These are phyloP conservation scores for Sebastes alutus DNA, from an alignment of 2,797 vertebrate species.

Conservation along the genomic window DNA sequence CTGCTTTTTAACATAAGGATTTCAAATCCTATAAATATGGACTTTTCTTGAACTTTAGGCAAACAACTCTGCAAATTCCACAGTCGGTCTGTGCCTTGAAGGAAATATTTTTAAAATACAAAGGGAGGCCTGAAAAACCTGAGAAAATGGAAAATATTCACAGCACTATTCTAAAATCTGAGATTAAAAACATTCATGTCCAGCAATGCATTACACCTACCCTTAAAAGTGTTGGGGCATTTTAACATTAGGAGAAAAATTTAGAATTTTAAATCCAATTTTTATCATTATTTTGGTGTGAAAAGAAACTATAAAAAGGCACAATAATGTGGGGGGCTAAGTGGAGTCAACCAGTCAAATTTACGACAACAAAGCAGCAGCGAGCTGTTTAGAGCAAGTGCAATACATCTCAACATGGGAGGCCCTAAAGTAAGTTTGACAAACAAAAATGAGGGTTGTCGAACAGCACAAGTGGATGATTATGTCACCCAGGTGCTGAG, in stretches of 20 bases:
- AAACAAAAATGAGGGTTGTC: not conserved
- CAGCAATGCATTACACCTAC: not conserved
- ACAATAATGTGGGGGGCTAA: not conserved
- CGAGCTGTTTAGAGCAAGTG: not conserved
- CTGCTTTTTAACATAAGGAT: not conserved
- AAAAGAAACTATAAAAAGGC: not conserved
- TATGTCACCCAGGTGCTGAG: not conserved
- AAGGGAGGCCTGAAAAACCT: not conserved
- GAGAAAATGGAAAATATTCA: not conserved
- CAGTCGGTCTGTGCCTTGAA: not conserved
- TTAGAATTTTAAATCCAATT: too few species aligned
- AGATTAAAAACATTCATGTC: not conserved
- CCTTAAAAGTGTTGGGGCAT: too few species aligned
- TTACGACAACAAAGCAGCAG: not conserved
- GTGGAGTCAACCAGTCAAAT: conserved; percentile 28
- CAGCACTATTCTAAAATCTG: not conserved
- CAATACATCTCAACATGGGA: conserved; percentile 9
- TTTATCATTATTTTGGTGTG: not conserved
- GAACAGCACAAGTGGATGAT: not conserved
- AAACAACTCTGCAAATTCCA: not conserved
- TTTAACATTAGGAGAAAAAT: not conserved
- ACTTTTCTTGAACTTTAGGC: not conserved
- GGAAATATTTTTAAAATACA: not conserved
- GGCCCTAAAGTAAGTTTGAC: not conserved
- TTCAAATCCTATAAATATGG: not conserved